Conservation (phyloP, 2,888 invertebrate species). For the Apotomis betuletana region DNA sequence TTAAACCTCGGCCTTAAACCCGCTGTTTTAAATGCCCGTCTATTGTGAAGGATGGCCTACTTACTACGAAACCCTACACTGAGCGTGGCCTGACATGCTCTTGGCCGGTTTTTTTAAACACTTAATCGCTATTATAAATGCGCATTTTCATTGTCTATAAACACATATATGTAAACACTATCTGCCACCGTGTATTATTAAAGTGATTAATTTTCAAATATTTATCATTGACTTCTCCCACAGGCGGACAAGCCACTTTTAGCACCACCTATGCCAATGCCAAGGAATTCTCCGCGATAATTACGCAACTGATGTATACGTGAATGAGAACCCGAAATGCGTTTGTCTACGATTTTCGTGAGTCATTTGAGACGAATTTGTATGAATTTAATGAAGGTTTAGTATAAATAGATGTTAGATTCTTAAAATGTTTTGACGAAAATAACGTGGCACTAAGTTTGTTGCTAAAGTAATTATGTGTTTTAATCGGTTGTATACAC, state of each 20-base stretch:
- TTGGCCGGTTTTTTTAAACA: too few relatives aligned
- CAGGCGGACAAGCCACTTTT: slow-evolving; percentile 57
- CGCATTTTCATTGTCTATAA: neutral
- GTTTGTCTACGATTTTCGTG: slow-evolving; percentile 20
- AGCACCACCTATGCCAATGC: slow-evolving; percentile 66
- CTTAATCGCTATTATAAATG: too few relatives aligned
- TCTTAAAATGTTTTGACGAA: neutral
- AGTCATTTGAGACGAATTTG: slow-evolving; percentile 21
- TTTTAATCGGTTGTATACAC: too few relatives aligned
- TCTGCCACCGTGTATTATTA: slow-evolving; percentile 6
- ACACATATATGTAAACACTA: neutral
- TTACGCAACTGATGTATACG: slow-evolving; percentile 36
- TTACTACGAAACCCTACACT: too few relatives aligned
- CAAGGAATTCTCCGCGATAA: slow-evolving; percentile 64
- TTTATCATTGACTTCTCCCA: slow-evolving; percentile 40
- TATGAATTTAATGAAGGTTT: slow-evolving; percentile 17
- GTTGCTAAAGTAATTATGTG: too few relatives aligned
- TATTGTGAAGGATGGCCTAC: too few relatives aligned
- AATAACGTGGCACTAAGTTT: neutral
- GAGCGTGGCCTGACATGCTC: too few relatives aligned
- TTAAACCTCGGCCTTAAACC: too few relatives aligned
- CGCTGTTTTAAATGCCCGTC: too few relatives aligned
- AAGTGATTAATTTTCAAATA: slow-evolving; percentile 27
- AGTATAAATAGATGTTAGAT: neutral
- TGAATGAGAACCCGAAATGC: slow-evolving; percentile 30